Conservation (phyloP, 2,888 invertebrate genomes). For the Bombylius major region DNA sequence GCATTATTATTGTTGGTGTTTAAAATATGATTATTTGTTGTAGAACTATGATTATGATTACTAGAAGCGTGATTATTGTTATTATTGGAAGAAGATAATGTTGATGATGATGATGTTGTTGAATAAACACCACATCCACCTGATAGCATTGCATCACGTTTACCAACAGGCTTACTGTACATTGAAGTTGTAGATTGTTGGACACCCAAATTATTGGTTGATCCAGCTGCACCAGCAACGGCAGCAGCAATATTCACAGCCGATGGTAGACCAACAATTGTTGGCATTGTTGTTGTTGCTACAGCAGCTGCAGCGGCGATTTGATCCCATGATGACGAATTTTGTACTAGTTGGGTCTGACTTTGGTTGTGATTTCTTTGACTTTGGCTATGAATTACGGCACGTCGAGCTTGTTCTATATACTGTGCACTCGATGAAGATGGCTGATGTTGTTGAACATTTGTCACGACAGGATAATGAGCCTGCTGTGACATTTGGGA, state of each 20-base stretch:
- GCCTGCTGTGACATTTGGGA: conserved; percentile 34
- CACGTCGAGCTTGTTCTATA: conserved; percentile 15
- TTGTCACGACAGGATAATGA: conserved; percentile 24
- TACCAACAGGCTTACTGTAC: conserved; percentile 25
- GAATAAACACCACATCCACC: conserved; percentile 25
- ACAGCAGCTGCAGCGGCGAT: conserved; percentile 28
- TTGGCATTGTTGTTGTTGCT: conserved; percentile 18
- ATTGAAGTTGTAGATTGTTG: conserved; percentile 10
- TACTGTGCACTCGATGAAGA: conserved; percentile 15
- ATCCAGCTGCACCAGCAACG: neutral
- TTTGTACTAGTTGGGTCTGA: conserved; percentile 22
- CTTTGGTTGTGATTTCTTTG: conserved; percentile 23
- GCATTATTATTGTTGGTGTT: conserved; percentile 6
- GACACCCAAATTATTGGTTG: conserved; percentile 1
- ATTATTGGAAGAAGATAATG: neutral
- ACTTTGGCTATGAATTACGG: conserved; percentile 13
- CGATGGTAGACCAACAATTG: conserved; percentile 12
- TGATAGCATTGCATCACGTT: conserved; percentile 37
- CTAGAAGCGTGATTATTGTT: neutral
- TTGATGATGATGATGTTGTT: neutral
- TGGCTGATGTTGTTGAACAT: conserved; percentile 22
- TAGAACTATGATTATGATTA: conserved; percentile 4
- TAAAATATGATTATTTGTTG: conserved; percentile 4
- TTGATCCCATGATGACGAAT: conserved; percentile 29
- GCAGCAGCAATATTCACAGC: conserved; percentile 1